phyloP scores from a whole-genome alignment of 2,888 invertebrate species.

The Aphodius sticticus region DNA sequence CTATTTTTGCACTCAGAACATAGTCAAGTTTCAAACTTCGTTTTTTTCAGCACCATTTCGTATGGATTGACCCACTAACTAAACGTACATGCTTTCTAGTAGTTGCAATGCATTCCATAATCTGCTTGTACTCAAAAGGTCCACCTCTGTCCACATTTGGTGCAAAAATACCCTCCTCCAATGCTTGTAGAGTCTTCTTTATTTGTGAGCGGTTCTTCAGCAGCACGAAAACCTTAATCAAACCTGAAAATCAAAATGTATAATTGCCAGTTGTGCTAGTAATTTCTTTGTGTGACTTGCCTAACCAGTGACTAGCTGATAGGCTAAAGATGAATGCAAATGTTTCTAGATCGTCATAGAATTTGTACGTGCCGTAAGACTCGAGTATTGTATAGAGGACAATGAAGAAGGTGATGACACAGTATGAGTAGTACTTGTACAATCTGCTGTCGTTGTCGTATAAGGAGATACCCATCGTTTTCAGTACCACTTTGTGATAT shows the following conservation, averaged over 20 bases:
- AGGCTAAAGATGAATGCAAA: conserved; percentile 35
- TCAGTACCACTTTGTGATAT: conserved; percentile 31
- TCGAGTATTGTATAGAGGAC: conserved; percentile 37
- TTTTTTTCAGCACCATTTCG: neutral
- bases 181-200: conserved; percentile 26
- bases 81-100: conserved; percentile 37
- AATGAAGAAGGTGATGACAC: conserved; percentile 27
- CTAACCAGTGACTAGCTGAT: conserved; percentile 30
- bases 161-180: conserved; percentile 37
- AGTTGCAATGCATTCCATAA: conserved; percentile 31
- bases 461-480: conserved; percentile 36
- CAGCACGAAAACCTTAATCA: conserved; percentile 36
- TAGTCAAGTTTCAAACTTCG: neutral
- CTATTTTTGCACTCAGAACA: too few species aligned
- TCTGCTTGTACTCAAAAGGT: conserved; percentile 29
- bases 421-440: conserved; percentile 35
- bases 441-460: conserved; percentile 21
- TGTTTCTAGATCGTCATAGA: conserved; percentile 32
- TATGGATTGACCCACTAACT: neutral
- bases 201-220: conserved; percentile 34
- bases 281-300: conserved; percentile 25
- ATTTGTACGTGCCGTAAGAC: conserved; percentile 33
- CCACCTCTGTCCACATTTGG: conserved; percentile 31
- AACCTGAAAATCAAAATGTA: conserved; percentile 31
- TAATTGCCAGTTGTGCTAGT: neutral